A percentile compares a stretch with the other conserved stretches of the same genome.
Conservation (phyloP, 2,888 invertebrate genomes). For the Pollenia griseotomentosa region DNA sequence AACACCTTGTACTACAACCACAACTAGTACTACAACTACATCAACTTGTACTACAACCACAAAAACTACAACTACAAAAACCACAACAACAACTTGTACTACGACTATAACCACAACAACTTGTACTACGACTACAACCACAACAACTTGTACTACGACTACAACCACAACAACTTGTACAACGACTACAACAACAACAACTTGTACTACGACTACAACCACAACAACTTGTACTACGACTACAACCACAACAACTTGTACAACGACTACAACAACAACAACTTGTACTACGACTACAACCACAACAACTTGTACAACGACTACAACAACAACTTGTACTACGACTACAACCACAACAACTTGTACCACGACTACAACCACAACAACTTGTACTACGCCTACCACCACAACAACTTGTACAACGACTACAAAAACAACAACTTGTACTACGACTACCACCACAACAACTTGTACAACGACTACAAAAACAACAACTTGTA, state of each 20-base stretch:
- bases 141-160: not conserved
- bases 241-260: not conserved
- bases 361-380: not conserved
- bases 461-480: not conserved
- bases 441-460: not conserved
- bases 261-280: not conserved
- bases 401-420: constrained; percentile 13
- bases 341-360: constrained; percentile 25
- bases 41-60: constrained; percentile 15
- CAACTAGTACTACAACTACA: not conserved
- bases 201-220: constrained; percentile 12
- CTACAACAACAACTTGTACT: not conserved
- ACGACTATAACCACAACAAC: constrained; percentile 6
- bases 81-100: constrained; percentile 1
- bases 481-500: not conserved
- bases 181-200: constrained; percentile 5
- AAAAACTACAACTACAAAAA: not conserved
- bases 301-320: constrained; percentile 1
- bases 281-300: constrained; percentile 25
- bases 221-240: not conserved
- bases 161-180: constrained; percentile 8
- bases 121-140: constrained; percentile 10
- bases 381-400: not conserved
- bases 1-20: not conserved
- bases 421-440: constrained; percentile 9